Base-by-base conservation (phyloP, 1,140 invertebrate species). In the Drosophila paulistorum region DNA sequence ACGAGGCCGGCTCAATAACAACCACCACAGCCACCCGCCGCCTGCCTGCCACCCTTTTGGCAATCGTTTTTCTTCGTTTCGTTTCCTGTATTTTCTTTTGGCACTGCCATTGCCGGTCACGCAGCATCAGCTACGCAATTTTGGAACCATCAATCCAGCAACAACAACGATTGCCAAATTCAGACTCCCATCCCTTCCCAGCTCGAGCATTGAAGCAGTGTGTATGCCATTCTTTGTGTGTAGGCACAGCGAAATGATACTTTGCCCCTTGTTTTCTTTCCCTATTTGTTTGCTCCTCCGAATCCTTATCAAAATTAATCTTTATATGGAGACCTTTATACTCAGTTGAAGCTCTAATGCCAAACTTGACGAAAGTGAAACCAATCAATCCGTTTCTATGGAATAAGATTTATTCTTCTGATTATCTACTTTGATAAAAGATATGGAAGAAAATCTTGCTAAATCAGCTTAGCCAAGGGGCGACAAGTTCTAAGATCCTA, bases 121-220 rank as follows among this genome's bases (percentile, higher is more conserved):
- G 45, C 45, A 51, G 45, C 45, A 51, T 51, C 45, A 51, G 45
- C 45, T 51, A 51, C 45, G 45, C 45, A 51, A 51, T 51, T 51
- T 23, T 2, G 3, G 7, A 11, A 11, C 17, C 17, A 51, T 39
- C 11, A 2, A 51, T 17, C 17, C 17, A 51, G 20, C 45, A 45
- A 48, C 9, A 48, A 48, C 45, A 48, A 48, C 45, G 17, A 51
- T 2, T 51, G 45, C 45, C 45, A 51, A 51, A 51, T 23, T 51
- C 10, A 23, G 2, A 7, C 4, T 2, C 17, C 2, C 23, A 2
- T 23, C 23, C 23, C 23, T 4, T 26, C 23, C 3, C 23, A n/a
- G n/a, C n/a, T n/a, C n/a, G n/a, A n/a, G n/a, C 17, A 51, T 51
- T 23, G 45, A 11, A 51, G 4, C 26, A 10, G 45, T 48, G 42